Evolutionary conservation across 1,140 invertebrate genomes (phyloP), one percentile per base, ranked within the genome.

Genomic region (Drosophila lacertosa): DNA sequence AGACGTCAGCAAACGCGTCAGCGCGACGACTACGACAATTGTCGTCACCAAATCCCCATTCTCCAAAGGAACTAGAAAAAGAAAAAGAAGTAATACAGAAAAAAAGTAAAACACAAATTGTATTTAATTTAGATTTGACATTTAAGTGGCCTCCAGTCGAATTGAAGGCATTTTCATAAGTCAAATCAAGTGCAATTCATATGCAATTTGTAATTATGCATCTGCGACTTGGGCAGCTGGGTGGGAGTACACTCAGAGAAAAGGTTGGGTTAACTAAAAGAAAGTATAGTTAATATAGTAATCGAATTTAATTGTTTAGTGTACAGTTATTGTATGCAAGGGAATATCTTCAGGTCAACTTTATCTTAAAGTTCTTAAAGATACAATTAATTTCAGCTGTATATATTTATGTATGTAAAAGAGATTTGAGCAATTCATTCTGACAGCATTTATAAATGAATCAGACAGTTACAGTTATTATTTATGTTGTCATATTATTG

Each of bases 201-300:
- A 63, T 68, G 82, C 74, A 86, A 86, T 86, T 86, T 70, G 70
- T 71, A 88, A 86, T 86, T 86, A 68, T 70, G 70, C 75, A 62
- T 53, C 39, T 33, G 44, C 48, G 15, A 40, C 35, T 26, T 40
- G 35, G 51, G 35, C 35, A 24, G 22, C 20, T 15, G 5, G 5
- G 6, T 16, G 13, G 15, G 9, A 24, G 6, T 54, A 26, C 51
- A 54, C 51, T 54, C 13, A 24, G 4, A 37, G 35, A 54, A 54
- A 54, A 20, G 5, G 6, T 42, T 11, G 3, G 15, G 1, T 9
- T 2, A 40, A n/a, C n/a, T n/a, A n/a, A n/a, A n/a, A n/a, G n/a
- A n/a, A n/a, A n/a, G n/a, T n/a, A n/a, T n/a, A n/a, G n/a, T n/a
- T n/a, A n/a, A n/a, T n/a, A n/a, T n/a, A n/a, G n/a, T n/a, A n/a